phyloP scores from a whole-genome alignment of 2,888 invertebrate species.

The Tinea semifulvella region DNA sequence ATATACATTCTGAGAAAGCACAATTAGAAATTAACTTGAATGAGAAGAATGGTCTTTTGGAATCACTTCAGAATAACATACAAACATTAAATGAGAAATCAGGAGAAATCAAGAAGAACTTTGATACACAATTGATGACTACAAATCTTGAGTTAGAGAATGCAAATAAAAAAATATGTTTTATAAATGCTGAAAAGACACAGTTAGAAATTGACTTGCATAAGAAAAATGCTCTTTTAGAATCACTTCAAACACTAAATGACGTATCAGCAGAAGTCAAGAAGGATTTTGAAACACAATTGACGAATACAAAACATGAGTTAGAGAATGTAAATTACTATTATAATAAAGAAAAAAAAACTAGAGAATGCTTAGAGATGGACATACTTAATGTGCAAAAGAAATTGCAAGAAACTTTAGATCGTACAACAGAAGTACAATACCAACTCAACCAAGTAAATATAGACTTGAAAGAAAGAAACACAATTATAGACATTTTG shows the following conservation, averaged over 20 bases:
- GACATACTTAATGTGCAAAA: no score
- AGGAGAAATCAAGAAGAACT: neutral
- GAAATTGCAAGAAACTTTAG: neutral
- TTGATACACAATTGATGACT: neutral
- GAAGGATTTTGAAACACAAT: no score
- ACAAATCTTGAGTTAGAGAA: neutral
- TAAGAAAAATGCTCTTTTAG: neutral
- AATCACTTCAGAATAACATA: neutral
- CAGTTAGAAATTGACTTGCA: no score
- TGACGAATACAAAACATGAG: neutral
- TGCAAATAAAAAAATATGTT: neutral
- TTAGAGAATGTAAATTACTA: constrained; percentile 22
- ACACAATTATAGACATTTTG: neutral
- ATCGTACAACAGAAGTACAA: neutral
- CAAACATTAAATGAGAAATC: neutral
- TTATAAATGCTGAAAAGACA: no score
- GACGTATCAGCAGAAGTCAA: neutral
- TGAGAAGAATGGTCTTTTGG: neutral
- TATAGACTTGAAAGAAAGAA: no score
- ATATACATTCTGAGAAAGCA: neutral
- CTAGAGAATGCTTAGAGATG: constrained; percentile 25
- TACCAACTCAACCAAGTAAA: neutral
- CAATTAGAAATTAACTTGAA: neutral
- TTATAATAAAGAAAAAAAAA: constrained; percentile 17
- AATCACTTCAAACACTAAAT: neutral